These are phyloP conservation scores for Heteromormyrus szaboi DNA, from an alignment of 2,797 vertebrate species.

Conservation along the genomic window DNA sequence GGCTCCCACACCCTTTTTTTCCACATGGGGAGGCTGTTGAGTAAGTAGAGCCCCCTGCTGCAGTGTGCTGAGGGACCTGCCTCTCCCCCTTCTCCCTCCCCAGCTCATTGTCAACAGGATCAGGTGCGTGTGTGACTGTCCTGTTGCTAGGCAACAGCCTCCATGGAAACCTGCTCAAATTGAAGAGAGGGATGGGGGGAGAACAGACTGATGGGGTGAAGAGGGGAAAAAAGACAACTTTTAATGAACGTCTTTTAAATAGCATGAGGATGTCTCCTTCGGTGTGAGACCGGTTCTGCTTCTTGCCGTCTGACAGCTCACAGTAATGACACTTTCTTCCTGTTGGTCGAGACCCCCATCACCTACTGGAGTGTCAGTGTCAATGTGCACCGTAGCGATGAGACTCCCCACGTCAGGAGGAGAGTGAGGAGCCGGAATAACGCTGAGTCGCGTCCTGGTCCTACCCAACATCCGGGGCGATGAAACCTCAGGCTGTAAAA, in stretches of 20 bases:
- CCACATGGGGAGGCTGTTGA: constrained; percentile 2
- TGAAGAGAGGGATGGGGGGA: constrained; percentile 6
- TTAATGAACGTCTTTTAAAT: constrained; percentile 6
- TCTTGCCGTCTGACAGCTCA: not conserved
- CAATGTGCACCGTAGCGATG: not conserved
- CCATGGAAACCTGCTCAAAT: constrained; percentile 16
- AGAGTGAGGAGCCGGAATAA: not conserved
- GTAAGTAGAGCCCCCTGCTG: not conserved
- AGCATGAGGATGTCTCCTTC: not conserved
- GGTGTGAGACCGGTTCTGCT: not conserved
- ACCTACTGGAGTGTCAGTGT: not conserved
- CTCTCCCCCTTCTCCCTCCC: constrained; percentile 2
- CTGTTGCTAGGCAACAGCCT: constrained; percentile 14
- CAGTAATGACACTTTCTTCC: not conserved
- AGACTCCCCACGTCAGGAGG: not conserved
- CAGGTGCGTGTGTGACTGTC: constrained; percentile 19
- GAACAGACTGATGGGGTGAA: not conserved
- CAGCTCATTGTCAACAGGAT: constrained; percentile 17
- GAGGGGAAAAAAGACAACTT: not conserved
- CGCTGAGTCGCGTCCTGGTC: not conserved
- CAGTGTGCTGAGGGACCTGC: constrained; percentile 4
- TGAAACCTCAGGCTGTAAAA: not conserved
- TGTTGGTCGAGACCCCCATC: not conserved
- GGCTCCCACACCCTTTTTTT: not conserved
- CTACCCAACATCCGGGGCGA: not conserved